Evolutionary conservation across 1,140 invertebrate species (phyloP).

Genomic region (Zophobas atratus): DNA sequence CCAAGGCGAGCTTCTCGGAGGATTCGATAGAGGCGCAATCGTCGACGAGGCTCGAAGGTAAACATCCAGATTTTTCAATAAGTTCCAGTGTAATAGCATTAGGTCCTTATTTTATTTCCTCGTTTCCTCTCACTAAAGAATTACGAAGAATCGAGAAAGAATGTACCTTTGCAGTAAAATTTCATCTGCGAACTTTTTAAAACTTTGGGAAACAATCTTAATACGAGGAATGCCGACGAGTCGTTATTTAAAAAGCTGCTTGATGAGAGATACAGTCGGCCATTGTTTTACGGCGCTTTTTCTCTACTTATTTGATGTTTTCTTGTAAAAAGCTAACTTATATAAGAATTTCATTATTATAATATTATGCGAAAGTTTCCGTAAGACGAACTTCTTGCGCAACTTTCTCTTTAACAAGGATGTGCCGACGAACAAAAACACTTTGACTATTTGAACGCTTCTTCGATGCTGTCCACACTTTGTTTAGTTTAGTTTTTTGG

Average conservation of each 20-base stretch:
- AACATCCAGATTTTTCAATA: slow-evolving; percentile 48
- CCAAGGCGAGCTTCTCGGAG: slow-evolving; percentile 46
- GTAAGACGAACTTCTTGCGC: slow-evolving; percentile 3
- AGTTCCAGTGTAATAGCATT: slow-evolving; percentile 52
- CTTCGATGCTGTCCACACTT: too few relatives aligned
- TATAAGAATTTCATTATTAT: slow-evolving; percentile 64
- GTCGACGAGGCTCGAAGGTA: slow-evolving; percentile 57
- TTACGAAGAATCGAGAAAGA: slow-evolving; percentile 57
- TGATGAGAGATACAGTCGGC: slow-evolving; percentile 54
- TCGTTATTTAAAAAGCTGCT: slow-evolving; percentile 59
- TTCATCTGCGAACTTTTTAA: slow-evolving; percentile 59
- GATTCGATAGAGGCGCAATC: slow-evolving; percentile 52
- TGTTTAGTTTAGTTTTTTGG: too few relatives aligned
- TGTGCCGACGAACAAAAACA: background rate
- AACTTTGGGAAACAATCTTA: slow-evolving; percentile 62
- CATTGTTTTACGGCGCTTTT: slow-evolving; percentile 56
- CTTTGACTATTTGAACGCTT: background rate
- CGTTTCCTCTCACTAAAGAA: slow-evolving; percentile 50
- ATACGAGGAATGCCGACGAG: slow-evolving; percentile 57
- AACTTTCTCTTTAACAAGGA: slow-evolving; percentile 28
- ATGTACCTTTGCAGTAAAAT: slow-evolving; percentile 61
- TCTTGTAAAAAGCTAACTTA: slow-evolving; percentile 61
- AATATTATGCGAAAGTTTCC: slow-evolving; percentile 50
- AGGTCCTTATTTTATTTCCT: slow-evolving; percentile 54
- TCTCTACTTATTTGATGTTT: slow-evolving; percentile 57